Base-by-base conservation (phyloP, 2,113 vertebrate genomes). In the Hoplias malabaricus region DNA sequence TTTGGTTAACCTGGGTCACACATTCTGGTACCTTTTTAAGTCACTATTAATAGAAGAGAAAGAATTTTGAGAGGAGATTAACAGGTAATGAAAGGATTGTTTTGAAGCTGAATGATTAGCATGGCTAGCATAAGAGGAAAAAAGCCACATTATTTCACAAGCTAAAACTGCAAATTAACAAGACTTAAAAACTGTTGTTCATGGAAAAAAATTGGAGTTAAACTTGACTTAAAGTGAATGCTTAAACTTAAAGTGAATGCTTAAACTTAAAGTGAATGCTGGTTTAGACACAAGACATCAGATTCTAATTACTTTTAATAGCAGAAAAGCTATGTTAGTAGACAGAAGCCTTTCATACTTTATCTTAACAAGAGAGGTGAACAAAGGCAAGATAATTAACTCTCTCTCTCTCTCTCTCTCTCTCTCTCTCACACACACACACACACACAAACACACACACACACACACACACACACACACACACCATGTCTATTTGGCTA, bases 1-100 rank as follows among this genome's bases (percentile, higher is more conserved):
- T 74, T 48, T 74, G 50, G n/a, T 12, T 74, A 43, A 74, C 59
- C 72, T 38, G 72, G 43, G 42, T 23, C 13, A 16, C 7, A 62
- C 40, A 19, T 73, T 31, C 38, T 21, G 38, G 25, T 73, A n/a
- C 11, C 1, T 33, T 74, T 62, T 48, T 23, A 59, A 10, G 33
- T 56, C n/a, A n/a, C n/a, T n/a, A 13, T 57, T 40, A 27, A 29
- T 38, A 12, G 27, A 73, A 43, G 16, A 21, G 70, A 46, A 42
- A 63, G 40, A 74, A 63, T 48, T 59, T 46, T 13, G 43, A 34
- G n/a, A 62, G 43, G 21, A 16, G 33, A 8, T 57, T 36, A 36
- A 69, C 5, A 33, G 42, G n/a, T 25, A 25, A 8, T 21, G 12
- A 63, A 34, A 25, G 11, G 0, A 2, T 56, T 10, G 21, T 21